Evolutionary conservation across 1,140 invertebrate species (phyloP), one percentile per base, ranked within the genome.

Genomic region (Drosophila erecta): DNA sequence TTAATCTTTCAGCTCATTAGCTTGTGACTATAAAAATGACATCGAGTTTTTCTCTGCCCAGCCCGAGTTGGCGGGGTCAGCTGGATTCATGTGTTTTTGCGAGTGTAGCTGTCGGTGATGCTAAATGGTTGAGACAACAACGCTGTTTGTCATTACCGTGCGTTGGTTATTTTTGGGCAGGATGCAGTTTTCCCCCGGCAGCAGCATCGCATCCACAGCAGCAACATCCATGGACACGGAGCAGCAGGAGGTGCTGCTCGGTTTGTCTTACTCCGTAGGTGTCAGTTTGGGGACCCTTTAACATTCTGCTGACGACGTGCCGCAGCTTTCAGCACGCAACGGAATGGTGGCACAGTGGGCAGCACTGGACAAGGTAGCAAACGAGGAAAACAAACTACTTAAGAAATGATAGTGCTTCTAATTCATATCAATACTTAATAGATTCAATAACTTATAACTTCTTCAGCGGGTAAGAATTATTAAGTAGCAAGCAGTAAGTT

Each of bases 91-190:
- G 8, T 30, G 7, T 30, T 30, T 62, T 11, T 33, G 1, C 4
- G 2, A 62, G 66, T 56, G 44, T 12, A 35, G 40, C 46, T 47
- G 41, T 43, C 41, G 66, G 62, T 61, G 37, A 75, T 67, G 59
- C 67, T 71, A 71, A 71, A 71, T 70, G 67, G 64, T 70, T 71
- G 51, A 35, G 65, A 70, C 67, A 71, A 71, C 67, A 71, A 49
- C 49, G 75, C 62, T 62, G 75, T 83, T 84, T 84, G 76, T 76
- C 81, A 85, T 85, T 73, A 85, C 81, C 62, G 50, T 17, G 57
- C 57, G 24, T 59, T 47, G 69, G 58, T 79, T 84, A 79, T 84
- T 83, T 83, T 81, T 69, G 67, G 74, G 61, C 74, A 41, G 67
- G 27, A 55, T 24, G 41, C 54, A 57, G 58, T 60, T 47, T 12